phyloP scores from a whole-genome alignment of 2,113 vertebrate species.

The Sinocyclocheilus anophthalmus region DNA sequence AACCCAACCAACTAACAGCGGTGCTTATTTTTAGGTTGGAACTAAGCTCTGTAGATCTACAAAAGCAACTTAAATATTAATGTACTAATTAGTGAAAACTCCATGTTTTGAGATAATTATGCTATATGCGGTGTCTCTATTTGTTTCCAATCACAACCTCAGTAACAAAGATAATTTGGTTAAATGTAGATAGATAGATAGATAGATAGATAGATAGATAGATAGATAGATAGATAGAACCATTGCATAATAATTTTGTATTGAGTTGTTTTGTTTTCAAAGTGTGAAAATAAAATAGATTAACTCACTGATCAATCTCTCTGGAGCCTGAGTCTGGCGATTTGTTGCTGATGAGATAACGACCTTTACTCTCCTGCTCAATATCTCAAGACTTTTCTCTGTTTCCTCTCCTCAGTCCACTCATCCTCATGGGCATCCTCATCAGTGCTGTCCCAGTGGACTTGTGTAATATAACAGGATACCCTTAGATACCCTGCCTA shows the following conservation, averaged over 20 bases:
- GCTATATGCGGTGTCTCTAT: background rate
- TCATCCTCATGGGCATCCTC: no score
- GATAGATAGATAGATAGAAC: slow-evolving; percentile 21
- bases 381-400: slow-evolving; percentile 21
- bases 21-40: background rate
- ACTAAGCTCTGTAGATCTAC: background rate
- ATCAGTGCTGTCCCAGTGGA: slow-evolving; percentile 27
- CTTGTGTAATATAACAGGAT: slow-evolving; percentile 56
- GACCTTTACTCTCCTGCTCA: slow-evolving; percentile 35
- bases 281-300: slow-evolving; percentile 8
- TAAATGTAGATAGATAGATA: slow-evolving; percentile 40
- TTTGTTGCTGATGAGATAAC: background rate
- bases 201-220: slow-evolving; percentile 10
- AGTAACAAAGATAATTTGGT: background rate
- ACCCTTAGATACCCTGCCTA: slow-evolving; percentile 51
- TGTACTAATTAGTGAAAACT: background rate
- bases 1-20: background rate
- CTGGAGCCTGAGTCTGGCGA: background rate
- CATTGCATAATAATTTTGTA: background rate
- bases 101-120: background rate
- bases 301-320: slow-evolving; percentile 19
- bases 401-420: no score
- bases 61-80: background rate
- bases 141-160: slow-evolving; percentile 11
- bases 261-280: background rate